Evolutionary conservation across 2,113 vertebrate species (phyloP), one percentile per base, ranked within the genome.

Genomic region (Castor canadensis): DNA sequence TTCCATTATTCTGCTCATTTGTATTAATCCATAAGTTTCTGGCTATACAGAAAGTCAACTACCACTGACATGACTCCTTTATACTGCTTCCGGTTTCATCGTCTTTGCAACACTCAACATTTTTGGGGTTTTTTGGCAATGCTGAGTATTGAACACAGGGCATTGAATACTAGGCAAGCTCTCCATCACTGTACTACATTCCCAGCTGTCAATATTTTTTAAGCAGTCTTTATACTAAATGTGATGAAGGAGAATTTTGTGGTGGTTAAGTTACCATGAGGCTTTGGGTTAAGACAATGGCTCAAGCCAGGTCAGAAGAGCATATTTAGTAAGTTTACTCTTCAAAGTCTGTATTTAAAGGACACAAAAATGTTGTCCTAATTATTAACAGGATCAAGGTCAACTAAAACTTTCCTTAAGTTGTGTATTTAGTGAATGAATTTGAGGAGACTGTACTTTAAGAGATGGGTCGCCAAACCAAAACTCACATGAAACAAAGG

Each of bases 401-500:
- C 43, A 56, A 89, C 22, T 76, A 82, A 79, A 62, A 12, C 19
- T 67, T 75, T 28, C 3, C 2, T 79, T 54, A 76, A 15, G 30
- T 32, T 96, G 12, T 54, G 26, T 56, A 83, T 64, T 82, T 30
- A 77, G 17, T 28, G 26, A 92, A 69, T 28, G 10, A 72, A n/a
- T 77, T 81, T 93, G 49, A 90, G 11, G 64, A 94, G 32, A 52
- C 4, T 5, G 40, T 64, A 28, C 20, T 67, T 2, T 28, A 83
- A 73, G 15, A 47, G 9, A 43, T 0, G 32, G 17, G 30, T 80
- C 40, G 87, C 71, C 5, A 94, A 66, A 47, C 3, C 54, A 72
- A 89, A 83, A 82, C 11, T 84, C 47, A 89, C 20, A 82, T 69
- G 56, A 84, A 69, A 71, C 11, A 67, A 54, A 96, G 75, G 19